Conservation (phyloP, 1,140 invertebrate genomes). For the Periplaneta americana region DNA sequence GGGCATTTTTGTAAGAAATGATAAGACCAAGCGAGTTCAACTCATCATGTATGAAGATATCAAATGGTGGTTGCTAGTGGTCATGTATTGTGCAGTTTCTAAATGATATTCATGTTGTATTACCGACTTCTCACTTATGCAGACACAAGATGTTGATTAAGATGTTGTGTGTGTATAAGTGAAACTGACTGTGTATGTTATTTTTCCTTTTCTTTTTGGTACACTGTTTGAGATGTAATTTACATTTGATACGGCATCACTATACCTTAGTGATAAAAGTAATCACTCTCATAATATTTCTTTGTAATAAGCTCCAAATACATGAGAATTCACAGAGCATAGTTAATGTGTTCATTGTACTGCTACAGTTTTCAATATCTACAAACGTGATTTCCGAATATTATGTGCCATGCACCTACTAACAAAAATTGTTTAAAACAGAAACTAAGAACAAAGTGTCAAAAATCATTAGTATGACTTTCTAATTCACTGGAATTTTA, state of each 20-base stretch:
- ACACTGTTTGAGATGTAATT: background rate
- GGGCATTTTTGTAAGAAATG: background rate
- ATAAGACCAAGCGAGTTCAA: background rate
- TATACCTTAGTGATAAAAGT: background rate
- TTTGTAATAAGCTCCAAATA: background rate
- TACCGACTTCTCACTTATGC: no score
- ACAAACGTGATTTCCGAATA: no score
- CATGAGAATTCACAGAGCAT: background rate
- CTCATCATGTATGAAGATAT: background rate
- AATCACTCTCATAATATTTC: background rate
- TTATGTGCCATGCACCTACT: no score
- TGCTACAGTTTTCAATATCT: background rate
- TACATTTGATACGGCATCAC: background rate
- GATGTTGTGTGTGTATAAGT: background rate
- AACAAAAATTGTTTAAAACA: no score
- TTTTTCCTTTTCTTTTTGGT: background rate
- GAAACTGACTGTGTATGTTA: background rate
- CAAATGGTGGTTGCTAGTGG: background rate
- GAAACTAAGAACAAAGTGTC: no score
- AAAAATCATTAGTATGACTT: no score
- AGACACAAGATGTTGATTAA: background rate
- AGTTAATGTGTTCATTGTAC: background rate
- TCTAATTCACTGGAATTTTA: no score
- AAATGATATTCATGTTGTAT: background rate
- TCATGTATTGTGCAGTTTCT: background rate